phyloP scores from a whole-genome alignment of 2,113 vertebrate genomes.

The Enhydra lutris region DNA sequence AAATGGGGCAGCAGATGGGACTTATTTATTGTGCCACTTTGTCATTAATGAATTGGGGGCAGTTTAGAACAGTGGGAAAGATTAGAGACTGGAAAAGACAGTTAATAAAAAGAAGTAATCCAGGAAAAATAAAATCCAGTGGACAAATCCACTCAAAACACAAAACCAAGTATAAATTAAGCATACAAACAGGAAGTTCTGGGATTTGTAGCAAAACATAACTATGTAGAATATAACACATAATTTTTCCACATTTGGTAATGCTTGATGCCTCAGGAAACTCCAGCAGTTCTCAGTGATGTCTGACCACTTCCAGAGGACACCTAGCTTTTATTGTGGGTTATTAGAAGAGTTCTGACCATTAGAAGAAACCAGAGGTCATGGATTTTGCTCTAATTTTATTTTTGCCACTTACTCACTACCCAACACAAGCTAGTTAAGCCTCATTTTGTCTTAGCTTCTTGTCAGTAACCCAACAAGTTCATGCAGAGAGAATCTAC shows the following conservation, averaged over 20 bases:
- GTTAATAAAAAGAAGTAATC: neutral
- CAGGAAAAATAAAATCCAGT: neutral
- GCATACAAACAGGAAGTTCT: neutral
- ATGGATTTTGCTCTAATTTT: neutral
- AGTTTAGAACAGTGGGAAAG: neutral
- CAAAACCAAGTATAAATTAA: neutral
- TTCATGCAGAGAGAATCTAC: neutral
- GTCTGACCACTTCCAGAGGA: neutral
- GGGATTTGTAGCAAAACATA: neutral
- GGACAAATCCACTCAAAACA: neutral
- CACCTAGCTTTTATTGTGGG: neutral
- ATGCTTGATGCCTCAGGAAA: neutral
- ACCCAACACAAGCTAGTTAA: neutral
- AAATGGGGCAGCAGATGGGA: neutral
- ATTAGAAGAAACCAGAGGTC: neutral
- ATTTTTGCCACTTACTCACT: neutral
- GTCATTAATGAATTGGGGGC: neutral
- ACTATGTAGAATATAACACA: neutral
- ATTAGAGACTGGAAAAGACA: neutral
- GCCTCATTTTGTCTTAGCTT: neutral
- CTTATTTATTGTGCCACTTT: neutral
- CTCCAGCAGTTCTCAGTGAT: neutral
- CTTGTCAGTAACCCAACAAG: neutral
- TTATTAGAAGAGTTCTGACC: neutral
- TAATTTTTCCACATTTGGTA: neutral